Evolutionary conservation across 1,140 invertebrate species (phyloP).

Genomic region (Leptinotarsa lineolata): DNA sequence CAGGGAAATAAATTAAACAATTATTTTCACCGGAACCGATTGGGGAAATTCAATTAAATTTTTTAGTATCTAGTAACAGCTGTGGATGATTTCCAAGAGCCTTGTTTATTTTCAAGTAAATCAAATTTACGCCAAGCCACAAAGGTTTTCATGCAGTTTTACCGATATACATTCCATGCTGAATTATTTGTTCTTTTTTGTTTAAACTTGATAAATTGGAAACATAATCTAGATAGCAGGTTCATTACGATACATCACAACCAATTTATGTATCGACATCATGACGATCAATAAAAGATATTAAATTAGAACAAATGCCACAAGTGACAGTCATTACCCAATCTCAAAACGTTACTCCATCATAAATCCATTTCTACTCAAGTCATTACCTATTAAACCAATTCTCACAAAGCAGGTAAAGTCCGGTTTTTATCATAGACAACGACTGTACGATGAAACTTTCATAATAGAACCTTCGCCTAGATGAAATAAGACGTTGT

Average conservation of each 20-base stretch:
- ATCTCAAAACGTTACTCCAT: conserved; percentile 5
- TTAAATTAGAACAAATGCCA: conserved; percentile 29
- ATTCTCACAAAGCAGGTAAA: conserved; percentile 28
- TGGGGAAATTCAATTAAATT: too few species aligned
- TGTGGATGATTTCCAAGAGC: too few species aligned
- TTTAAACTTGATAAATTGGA: neutral
- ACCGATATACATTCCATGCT: neutral
- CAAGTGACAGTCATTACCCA: conserved; percentile 20
- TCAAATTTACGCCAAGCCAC: too few species aligned
- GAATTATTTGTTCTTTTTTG: neutral
- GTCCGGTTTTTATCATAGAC: conserved; percentile 5
- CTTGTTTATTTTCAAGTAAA: too few species aligned
- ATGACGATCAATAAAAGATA: conserved; percentile 26
- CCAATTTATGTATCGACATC: conserved; percentile 1
- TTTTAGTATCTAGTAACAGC: too few species aligned
- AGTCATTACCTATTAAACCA: conserved; percentile 19
- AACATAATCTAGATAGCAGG: neutral
- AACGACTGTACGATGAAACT: neutral
- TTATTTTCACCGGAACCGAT: too few species aligned
- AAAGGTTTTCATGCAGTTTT: too few species aligned
- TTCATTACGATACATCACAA: conserved; percentile 1
- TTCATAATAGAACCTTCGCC: conserved; percentile 5
- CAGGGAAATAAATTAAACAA: too few species aligned
- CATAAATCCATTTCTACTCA: conserved; percentile 13
- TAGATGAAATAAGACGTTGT: conserved; percentile 31